A percentile compares a stretch with the other conserved stretches of the same genome.
These are phyloP conservation scores for Siniperca undulata DNA, from an alignment of 2,797 vertebrate species.

Conservation along the genomic window DNA sequence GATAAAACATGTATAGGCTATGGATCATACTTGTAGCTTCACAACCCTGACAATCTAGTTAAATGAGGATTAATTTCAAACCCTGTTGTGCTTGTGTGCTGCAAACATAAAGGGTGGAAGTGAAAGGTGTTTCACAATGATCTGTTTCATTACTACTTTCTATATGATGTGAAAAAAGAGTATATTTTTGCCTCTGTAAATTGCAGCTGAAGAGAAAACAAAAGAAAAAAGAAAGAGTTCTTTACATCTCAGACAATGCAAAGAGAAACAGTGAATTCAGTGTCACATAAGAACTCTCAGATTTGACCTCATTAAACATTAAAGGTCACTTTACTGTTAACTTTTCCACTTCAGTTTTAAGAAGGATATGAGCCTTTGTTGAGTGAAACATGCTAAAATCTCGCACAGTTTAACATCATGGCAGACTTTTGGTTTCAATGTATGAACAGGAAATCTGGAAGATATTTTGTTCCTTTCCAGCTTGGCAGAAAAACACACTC, in stretches of 20 bases:
- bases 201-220: conserved; percentile 48
- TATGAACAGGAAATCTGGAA: conserved; percentile 35
- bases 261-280: conserved; percentile 15
- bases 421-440: conserved; percentile 9
- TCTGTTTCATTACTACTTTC: conserved; percentile 36
- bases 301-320: conserved; percentile 6
- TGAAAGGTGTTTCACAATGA: conserved; percentile 45
- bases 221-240: conserved; percentile 39
- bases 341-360: conserved; percentile 8
- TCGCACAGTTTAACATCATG: background rate
- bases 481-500: conserved; percentile 22
- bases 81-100: conserved; percentile 16
- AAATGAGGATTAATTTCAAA: conserved; percentile 25
- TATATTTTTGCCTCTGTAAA: conserved; percentile 55
- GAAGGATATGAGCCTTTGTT: background rate
- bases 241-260: conserved; percentile 42
- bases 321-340: conserved; percentile 11
- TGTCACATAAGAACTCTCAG: conserved; percentile 23
- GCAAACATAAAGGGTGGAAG: conserved; percentile 55
- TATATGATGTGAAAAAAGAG: conserved; percentile 20
- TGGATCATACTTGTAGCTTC: background rate
- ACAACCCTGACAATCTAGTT: background rate
- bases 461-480: conserved; percentile 17
- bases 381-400: background rate
- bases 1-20: background rate